These are phyloP conservation scores for Sitta carolinensis DNA, from an alignment of 2,797 vertebrate species.

Conservation along the genomic window DNA sequence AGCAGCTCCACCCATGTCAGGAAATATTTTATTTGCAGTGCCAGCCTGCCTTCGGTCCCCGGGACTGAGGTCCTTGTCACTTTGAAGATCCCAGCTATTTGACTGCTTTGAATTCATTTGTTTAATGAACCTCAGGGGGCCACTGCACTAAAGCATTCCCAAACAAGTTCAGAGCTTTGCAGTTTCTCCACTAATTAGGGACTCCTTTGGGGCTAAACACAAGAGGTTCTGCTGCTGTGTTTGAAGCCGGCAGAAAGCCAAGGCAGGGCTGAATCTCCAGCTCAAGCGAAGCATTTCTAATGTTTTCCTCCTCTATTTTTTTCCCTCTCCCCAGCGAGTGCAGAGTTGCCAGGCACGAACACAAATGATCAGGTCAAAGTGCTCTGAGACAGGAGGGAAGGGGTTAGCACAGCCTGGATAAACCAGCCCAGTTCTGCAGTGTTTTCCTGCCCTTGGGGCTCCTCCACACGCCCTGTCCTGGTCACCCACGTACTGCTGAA, in stretches of 20 bases:
- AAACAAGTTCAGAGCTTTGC: slow-evolving; percentile 26
- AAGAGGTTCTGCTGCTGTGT: background rate
- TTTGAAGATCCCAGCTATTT: slow-evolving; percentile 39
- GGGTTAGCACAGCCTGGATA: slow-evolving; percentile 41
- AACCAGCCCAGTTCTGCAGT: slow-evolving; percentile 25
- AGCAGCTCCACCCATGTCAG: background rate
- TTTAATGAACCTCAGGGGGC: slow-evolving; percentile 54
- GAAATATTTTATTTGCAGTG: background rate
- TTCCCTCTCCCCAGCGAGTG: background rate
- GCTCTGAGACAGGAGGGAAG: background rate
- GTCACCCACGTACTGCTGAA: background rate
- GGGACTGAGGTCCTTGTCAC: background rate
- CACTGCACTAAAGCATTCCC: background rate
- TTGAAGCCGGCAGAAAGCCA: background rate
- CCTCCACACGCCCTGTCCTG: background rate
- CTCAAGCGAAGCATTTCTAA: background rate
- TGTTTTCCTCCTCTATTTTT: background rate
- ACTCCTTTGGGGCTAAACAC: slow-evolving; percentile 34
- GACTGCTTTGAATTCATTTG: slow-evolving; percentile 21
- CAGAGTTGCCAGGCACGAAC: background rate
- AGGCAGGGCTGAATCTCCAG: background rate
- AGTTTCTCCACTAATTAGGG: slow-evolving; percentile 53
- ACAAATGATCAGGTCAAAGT: background rate
- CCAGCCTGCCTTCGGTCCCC: background rate
- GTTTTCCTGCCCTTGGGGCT: background rate